Base-by-base conservation (phyloP, 2,888 invertebrate genomes). In the Cordilura impudica region DNA sequence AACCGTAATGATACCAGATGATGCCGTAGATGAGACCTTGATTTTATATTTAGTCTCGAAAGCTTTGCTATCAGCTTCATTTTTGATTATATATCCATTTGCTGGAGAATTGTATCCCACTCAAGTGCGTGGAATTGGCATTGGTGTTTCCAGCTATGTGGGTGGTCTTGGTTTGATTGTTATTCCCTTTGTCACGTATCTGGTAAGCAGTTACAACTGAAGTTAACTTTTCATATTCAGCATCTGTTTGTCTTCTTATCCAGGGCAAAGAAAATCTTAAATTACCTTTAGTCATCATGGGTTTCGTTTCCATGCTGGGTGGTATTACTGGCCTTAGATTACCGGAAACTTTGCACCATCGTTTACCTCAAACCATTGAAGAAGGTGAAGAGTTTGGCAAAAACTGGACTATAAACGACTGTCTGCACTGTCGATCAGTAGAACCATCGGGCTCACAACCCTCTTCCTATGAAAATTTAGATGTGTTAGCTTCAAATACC, bases 91-190 rank as follows among this genome's bases (percentile, higher is more conserved):
- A 84, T 97, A 97, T 89, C 97, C 97, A 0, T 97, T 97, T 89
- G 97, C 97, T 83, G 96, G 96, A 8, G 97, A 97, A 90, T 89
- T 97, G 19, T 97, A 97, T 90, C 97, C 97, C 1, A 97, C 97
- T 2, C 95, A 96, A 88, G 91, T 97, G 53, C 92, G 97, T 84
- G 97, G 97, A 2, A 91, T 97, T 69, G 97, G 97, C 14, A 97
- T 97, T 83, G 97, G 97, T 54, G 94, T 96, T 66, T 97, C 97
- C 1, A 96, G 97, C 14, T 97, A 97, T 87, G 94, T 97, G 82
- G 97, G 96, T 63, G 97, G 97, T 65, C 91, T 96, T 81, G 97
- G 97, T 43, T 91, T 97, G 53, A 95, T 96, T 81, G 93, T 96
- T 69, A 97, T 97, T 87, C 97, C 97, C 10, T 97, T 97, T 89